Percentiles rank a stretch among this genome's conserved stretches.
Conservation (phyloP, 2,797 vertebrate species). For the Anas bernieri region DNA sequence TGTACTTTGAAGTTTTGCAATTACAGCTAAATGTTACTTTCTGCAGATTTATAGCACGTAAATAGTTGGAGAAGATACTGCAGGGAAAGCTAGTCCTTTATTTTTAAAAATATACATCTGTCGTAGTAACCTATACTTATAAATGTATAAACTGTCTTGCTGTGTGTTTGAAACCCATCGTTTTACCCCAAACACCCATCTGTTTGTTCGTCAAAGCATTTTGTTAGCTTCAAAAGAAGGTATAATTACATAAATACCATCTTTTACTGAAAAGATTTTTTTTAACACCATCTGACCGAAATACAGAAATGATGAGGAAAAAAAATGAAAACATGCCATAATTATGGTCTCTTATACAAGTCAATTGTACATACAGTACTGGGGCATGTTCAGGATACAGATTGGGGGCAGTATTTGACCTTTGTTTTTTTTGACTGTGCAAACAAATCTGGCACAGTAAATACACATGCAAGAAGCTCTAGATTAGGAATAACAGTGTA, state of each 20-base stretch:
- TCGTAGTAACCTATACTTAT: not conserved
- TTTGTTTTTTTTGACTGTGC: not conserved
- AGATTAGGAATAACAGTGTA: not conserved
- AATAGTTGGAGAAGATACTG: slow-evolving; percentile 4
- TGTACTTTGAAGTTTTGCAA: slow-evolving; percentile 15
- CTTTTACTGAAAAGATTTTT: not conserved
- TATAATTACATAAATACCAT: not conserved
- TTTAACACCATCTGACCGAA: not conserved
- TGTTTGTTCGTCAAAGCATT: not conserved
- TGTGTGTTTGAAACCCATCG: not conserved
- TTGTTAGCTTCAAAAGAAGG: not conserved
- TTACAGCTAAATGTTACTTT: slow-evolving; percentile 15
- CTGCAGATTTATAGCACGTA: slow-evolving; percentile 2
- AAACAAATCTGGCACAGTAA: not conserved
- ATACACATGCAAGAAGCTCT: not conserved
- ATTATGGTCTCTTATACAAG: not conserved
- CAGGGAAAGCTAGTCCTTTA: not conserved
- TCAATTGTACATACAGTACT: not conserved
- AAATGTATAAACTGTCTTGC: not conserved
- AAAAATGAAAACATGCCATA: not conserved
- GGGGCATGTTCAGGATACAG: not conserved
- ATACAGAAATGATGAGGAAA: not conserved
- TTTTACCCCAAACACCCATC: not conserved
- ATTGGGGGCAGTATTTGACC: not conserved
- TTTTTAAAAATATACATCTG: slow-evolving; percentile 7